phyloP scores from a whole-genome alignment of 1,140 invertebrate species.

The Drosophila grimshawi region DNA sequence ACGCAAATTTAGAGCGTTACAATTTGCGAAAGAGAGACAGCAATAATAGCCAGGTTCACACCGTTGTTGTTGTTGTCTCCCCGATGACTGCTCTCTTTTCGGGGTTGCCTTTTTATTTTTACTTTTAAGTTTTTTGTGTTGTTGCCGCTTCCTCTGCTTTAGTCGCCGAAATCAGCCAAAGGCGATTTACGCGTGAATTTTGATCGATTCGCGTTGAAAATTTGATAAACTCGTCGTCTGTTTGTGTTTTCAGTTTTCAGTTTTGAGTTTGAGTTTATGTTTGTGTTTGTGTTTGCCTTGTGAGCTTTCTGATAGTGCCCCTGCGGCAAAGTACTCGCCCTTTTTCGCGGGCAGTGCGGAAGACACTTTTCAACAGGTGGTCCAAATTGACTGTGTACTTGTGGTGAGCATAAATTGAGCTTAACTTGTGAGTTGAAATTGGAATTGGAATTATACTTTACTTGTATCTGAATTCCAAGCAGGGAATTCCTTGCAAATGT shows the following conservation, averaged over 20 bases:
- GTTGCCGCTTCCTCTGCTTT: slow-evolving; percentile 8
- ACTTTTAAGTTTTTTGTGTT: background rate
- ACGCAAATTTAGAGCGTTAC: slow-evolving; percentile 81
- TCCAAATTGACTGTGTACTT: background rate
- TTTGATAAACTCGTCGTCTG: slow-evolving; percentile 53
- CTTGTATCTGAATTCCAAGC: too few species aligned
- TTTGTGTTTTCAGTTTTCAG: slow-evolving; percentile 27
- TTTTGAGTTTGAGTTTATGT: too few species aligned
- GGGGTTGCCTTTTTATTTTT: slow-evolving; percentile 5
- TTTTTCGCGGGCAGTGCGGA: background rate
- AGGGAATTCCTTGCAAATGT: too few species aligned
- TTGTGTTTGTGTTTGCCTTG: slow-evolving; percentile 26
- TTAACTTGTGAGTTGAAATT: too few species aligned
- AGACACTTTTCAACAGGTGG: slow-evolving; percentile 19
- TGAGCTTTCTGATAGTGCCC: slow-evolving; percentile 34
- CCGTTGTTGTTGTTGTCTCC: slow-evolving; percentile 10
- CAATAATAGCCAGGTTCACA: slow-evolving; percentile 24
- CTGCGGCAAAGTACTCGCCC: too few species aligned
- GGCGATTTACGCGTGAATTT: slow-evolving; percentile 61
- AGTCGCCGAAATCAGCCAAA: slow-evolving; percentile 13
- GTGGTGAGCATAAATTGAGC: too few species aligned
- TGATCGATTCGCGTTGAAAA: slow-evolving; percentile 63
- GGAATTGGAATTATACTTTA: too few species aligned
- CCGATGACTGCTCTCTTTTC: slow-evolving; percentile 14
- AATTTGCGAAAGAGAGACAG: slow-evolving; percentile 41